phyloP scores from a whole-genome alignment of 2,888 invertebrate species.

The Drosophila maculinotata region DNA sequence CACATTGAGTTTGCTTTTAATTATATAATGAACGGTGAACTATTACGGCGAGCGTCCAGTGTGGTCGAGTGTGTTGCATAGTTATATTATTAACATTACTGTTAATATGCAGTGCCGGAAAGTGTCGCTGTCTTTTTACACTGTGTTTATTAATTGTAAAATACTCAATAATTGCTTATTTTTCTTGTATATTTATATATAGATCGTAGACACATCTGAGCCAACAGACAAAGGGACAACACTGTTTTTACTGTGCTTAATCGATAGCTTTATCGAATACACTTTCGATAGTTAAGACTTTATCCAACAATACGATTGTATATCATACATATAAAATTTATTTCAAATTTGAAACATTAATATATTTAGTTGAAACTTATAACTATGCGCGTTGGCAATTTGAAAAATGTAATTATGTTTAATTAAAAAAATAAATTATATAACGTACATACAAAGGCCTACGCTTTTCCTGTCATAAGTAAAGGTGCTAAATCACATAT shows the following conservation, averaged over 20 bases:
- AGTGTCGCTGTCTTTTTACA: background rate
- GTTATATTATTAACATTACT: conserved; percentile 5
- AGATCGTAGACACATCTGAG: conserved; percentile 23
- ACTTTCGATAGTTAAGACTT: conserved; percentile 1
- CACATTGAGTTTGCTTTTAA: conserved; percentile 54
- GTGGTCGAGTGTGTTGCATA: conserved; percentile 36
- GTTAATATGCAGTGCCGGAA: background rate
- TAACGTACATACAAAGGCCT: conserved; percentile 3
- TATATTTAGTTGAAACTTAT: too few species aligned
- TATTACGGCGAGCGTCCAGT: conserved; percentile 40
- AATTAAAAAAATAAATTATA: background rate
- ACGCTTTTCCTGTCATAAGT: background rate
- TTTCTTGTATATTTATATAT: conserved; percentile 37
- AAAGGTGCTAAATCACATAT: background rate
- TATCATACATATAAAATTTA: background rate
- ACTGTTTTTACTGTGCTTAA: conserved; percentile 28
- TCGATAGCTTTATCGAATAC: conserved; percentile 30
- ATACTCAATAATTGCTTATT: conserved; percentile 10
- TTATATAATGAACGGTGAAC: conserved; percentile 62
- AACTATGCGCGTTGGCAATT: too few species aligned
- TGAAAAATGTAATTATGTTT: background rate
- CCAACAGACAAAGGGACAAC: conserved; percentile 26
- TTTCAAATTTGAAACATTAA: too few species aligned
- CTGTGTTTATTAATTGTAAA: conserved; percentile 8
- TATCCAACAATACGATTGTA: conserved; percentile 12